These are phyloP conservation scores for Rhea pennata DNA, from an alignment of 2,113 vertebrate genomes.

Conservation along the genomic window DNA sequence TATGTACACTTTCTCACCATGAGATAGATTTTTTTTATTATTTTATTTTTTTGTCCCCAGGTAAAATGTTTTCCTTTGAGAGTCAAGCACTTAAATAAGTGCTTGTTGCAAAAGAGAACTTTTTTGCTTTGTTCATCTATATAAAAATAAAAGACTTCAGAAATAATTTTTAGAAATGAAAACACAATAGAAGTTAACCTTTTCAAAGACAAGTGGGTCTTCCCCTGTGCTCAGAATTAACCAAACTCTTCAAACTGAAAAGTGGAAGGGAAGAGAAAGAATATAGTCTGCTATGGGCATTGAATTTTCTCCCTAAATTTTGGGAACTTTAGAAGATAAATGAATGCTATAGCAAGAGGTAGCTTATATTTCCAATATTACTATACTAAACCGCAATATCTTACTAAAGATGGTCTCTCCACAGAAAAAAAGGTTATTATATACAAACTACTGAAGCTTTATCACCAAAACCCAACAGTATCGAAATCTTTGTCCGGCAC, in stretches of 20 bases:
- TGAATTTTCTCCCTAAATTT: background rate
- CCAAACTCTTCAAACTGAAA: background rate
- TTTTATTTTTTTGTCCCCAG: background rate
- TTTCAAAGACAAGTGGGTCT: background rate
- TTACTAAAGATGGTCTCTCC: background rate
- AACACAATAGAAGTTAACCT: background rate
- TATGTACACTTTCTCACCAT: background rate
- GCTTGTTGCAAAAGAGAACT: background rate
- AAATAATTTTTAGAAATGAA: background rate
- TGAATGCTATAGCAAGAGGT: background rate
- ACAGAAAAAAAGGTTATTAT: background rate
- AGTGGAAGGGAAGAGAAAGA: background rate
- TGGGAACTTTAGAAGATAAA: background rate
- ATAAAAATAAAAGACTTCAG: background rate
- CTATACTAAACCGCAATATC: background rate
- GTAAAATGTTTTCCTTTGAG: background rate
- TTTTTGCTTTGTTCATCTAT: background rate
- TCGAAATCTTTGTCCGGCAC: background rate
- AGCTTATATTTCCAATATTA: background rate
- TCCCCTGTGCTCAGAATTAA: background rate
- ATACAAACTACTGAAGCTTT: background rate
- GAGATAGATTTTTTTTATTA: background rate
- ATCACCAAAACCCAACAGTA: background rate
- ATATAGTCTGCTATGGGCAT: background rate
- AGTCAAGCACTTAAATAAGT: background rate